These are phyloP conservation scores for Cottoperca gobio DNA, from an alignment of 2,797 vertebrate species.

Conservation along the genomic window DNA sequence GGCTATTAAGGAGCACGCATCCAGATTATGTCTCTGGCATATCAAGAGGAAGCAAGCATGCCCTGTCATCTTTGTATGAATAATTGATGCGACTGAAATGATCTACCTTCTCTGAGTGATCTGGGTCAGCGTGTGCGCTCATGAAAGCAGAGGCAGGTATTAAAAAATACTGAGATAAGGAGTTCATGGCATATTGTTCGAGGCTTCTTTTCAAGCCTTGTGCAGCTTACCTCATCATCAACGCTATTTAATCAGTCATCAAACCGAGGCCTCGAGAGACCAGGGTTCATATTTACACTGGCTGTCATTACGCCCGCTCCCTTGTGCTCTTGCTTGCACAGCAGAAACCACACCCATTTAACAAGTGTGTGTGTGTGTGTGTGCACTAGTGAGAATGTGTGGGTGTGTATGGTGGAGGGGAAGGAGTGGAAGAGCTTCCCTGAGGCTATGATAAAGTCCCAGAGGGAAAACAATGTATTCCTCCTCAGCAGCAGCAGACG, in stretches of 20 bases:
- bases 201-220: constrained; percentile 4
- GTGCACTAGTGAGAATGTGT: constrained; percentile 34
- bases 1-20: constrained; percentile 52
- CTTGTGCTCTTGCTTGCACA: constrained; percentile 66
- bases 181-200: constrained; percentile 28
- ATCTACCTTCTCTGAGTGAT: constrained; percentile 72
- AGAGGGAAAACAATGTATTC: constrained; percentile 52
- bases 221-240: constrained; percentile 35
- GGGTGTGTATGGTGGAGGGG: constrained; percentile 36
- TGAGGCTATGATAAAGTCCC: constrained; percentile 74
- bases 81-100: constrained; percentile 76
- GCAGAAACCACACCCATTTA: constrained; percentile 74
- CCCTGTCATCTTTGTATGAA: constrained; percentile 69
- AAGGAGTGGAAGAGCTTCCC: constrained; percentile 74
- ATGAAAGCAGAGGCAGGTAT: constrained; percentile 41
- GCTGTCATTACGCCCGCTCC: constrained; percentile 57
- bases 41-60: constrained; percentile 45
- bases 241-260: constrained; percentile 58
- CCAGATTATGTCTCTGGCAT: constrained; percentile 52
- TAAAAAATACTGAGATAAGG: constrained; percentile 43
- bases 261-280: constrained; percentile 41
- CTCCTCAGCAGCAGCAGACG: constrained; percentile 47
- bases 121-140: constrained; percentile 59
- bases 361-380: constrained; percentile 53
- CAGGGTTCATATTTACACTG: constrained; percentile 65